These are phyloP conservation scores for Sipha maydis DNA, from an alignment of 2,888 invertebrate species.

Conservation along the genomic window DNA sequence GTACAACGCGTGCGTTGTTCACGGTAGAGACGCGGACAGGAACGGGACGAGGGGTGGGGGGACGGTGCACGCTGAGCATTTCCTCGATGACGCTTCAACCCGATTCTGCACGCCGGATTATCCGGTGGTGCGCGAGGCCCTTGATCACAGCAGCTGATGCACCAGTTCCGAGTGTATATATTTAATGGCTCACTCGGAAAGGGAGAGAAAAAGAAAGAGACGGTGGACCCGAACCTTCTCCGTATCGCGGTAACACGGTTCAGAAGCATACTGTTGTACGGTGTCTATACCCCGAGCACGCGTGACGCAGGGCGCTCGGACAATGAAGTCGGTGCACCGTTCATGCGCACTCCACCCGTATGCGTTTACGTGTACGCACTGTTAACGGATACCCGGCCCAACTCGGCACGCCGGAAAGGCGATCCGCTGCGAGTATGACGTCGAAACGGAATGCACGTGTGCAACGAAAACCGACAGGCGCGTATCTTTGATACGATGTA, in stretches of 20 bases:
- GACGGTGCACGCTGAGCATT: conserved; percentile 2
- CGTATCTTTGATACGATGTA: no score
- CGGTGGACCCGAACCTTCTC: background rate
- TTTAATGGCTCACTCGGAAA: no score
- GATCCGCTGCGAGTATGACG: background rate
- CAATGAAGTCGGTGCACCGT: background rate
- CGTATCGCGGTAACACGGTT: no score
- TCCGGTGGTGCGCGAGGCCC: background rate
- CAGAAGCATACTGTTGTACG: no score
- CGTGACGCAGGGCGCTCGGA: background rate
- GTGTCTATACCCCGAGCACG: background rate
- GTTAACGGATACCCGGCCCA: no score
- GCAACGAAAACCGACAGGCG: no score
- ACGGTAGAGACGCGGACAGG: background rate
- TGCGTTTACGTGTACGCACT: no score
- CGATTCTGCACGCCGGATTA: conserved; percentile 44
- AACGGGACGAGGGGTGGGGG: background rate
- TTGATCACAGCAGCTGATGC: background rate
- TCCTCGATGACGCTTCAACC: conserved; percentile 19
- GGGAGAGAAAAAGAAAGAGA: no score
- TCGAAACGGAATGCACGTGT: no score
- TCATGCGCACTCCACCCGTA: background rate
- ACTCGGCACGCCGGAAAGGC: background rate
- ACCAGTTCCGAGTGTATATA: no score
- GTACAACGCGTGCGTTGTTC: background rate